These are phyloP conservation scores for Danio choprae DNA, from an alignment of 2,797 vertebrate species.

Conservation along the genomic window DNA sequence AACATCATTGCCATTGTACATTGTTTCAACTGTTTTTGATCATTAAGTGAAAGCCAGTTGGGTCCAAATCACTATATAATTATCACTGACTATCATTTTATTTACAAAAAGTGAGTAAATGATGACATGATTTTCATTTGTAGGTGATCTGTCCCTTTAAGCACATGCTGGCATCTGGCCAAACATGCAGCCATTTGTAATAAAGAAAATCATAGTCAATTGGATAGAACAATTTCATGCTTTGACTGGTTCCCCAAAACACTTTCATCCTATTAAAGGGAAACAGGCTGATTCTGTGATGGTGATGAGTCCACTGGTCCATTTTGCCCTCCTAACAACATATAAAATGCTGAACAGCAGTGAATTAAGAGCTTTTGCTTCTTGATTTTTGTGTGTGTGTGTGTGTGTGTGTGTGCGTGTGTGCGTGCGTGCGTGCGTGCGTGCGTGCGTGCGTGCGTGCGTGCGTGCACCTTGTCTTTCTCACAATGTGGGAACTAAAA, in stretches of 20 bases:
- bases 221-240: constrained; percentile 14
- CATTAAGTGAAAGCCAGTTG: not conserved
- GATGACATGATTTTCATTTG: not conserved
- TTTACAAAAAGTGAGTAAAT: not conserved
- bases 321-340: constrained; percentile 7
- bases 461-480: too few species aligned
- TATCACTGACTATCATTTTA: not conserved
- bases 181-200: not conserved
- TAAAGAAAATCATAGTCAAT: not conserved
- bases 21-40: too few species aligned
- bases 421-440: too few species aligned
- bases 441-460: too few species aligned
- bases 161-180: not conserved
- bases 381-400: not conserved
- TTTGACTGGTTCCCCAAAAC: constrained; percentile 37
- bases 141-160: not conserved
- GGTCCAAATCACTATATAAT: not conserved
- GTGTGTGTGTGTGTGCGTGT: too few species aligned
- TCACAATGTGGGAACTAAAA: too few species aligned
- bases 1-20: too few species aligned
- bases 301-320: constrained; percentile 26
- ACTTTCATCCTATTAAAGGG: constrained; percentile 42
- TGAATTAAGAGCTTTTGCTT: not conserved
- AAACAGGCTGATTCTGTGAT: constrained; percentile 36
- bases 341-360: not conserved